These are phyloP conservation scores for Myotis myotis DNA, from an alignment of 2,797 vertebrate species.

Conservation along the genomic window DNA sequence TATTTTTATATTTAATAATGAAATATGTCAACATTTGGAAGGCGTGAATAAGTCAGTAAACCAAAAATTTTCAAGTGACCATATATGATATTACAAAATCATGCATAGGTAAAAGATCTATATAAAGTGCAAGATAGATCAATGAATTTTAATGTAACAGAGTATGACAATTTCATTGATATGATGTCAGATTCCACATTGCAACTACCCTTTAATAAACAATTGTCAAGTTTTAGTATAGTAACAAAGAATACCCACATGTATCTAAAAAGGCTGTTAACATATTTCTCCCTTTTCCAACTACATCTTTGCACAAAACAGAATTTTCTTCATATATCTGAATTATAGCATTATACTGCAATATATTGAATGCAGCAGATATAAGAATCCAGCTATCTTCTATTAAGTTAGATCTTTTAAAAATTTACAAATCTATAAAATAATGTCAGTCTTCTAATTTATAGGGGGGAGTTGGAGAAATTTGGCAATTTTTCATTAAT, in stretches of 20 bases:
- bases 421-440: neutral
- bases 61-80: conserved; percentile 24
- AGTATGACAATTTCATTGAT: neutral
- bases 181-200: neutral
- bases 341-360: neutral
- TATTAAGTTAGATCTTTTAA: neutral
- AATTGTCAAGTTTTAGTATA: neutral
- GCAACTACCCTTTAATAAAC: conserved; percentile 7
- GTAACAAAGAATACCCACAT: neutral
- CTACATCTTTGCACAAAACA: neutral
- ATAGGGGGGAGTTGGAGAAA: neutral
- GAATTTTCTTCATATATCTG: neutral
- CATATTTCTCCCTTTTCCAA: neutral
- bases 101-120: neutral
- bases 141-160: conserved; percentile 8
- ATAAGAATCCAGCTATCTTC: neutral
- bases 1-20: conserved; percentile 36
- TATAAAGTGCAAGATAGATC: neutral
- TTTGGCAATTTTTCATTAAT: neutral
- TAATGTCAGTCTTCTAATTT: neutral
- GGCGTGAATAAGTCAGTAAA: neutral
- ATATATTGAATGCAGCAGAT: neutral
- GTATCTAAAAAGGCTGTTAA: neutral
- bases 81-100: neutral
- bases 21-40: conserved; percentile 57